Evolutionary conservation across 2,797 vertebrate genomes (phyloP), one percentile per base, ranked within the genome.

Genomic region (Pogonophryne albipinna): DNA sequence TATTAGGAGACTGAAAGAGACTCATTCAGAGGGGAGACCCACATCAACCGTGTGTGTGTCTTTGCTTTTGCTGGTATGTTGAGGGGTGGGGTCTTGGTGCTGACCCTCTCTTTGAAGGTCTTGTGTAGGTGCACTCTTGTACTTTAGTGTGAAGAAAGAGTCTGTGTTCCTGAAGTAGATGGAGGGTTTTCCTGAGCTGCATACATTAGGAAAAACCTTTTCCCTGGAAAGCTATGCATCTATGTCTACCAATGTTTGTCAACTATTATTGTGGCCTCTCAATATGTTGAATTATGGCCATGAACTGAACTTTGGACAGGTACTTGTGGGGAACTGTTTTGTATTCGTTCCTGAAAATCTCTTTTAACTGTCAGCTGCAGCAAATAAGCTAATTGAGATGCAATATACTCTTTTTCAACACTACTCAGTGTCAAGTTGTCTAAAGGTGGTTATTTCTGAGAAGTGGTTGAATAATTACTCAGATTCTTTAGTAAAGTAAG

Each of bases 11-110:
- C 56, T 87, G 72, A 85, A 92, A 91, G 90, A 55, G 80, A 57
- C 74, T 85, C 55, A 82, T 85, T 85, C 72, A 88, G 64, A 79
- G 56, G 51, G 50, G 85, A 84, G 57, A 59, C 65, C 84, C 66
- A 71, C 31, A 58, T 73, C 53, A 71, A 69, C 44, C 4, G 13
- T 51, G 50, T 52, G 61, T 49, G 56, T 53, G 62, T 31, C 76
- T 71, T 14, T 42, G 13, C 63, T 65, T 66, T 46, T 59, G 58
- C 63, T 49, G 68, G 69, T 71, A 64, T 72, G 70, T 70, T 66
- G 44, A 74, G 58, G 77, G 84, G 69, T 66, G 78, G 79, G 71
- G 83, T 73, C 27, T 15, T 51, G 41, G 62, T 84, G 52, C 53
- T 44, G 66, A 47, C 70, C 20, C 16, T 27, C 52, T 80, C 60